Conservation (phyloP, 2,888 invertebrate species). For the Liopterus haemorrhoidalis region DNA sequence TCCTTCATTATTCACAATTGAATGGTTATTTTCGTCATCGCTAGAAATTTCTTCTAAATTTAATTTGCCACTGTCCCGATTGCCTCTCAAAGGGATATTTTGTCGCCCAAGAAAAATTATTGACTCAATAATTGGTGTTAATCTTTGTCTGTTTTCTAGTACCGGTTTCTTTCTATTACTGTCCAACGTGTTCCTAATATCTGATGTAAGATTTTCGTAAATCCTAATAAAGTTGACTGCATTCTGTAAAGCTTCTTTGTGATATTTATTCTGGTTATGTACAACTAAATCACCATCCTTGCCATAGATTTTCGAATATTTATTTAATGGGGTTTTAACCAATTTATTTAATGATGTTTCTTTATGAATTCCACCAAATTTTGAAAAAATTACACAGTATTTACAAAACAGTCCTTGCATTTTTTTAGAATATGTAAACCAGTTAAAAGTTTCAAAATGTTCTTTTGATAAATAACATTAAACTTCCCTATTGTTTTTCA, state of each 20-base stretch:
- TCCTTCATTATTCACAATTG: no score
- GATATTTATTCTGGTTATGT: slow-evolving; percentile 9
- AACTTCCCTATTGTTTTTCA: slow-evolving; percentile 11
- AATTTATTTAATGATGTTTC: slow-evolving; percentile 4
- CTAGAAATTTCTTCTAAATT: slow-evolving; percentile 15
- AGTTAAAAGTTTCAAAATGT: slow-evolving; percentile 10
- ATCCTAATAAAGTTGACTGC: slow-evolving; percentile 9
- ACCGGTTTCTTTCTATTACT: slow-evolving; percentile 20
- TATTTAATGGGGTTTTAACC: background rate
- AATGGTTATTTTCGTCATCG: no score
- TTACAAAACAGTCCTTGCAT: slow-evolving; percentile 12
- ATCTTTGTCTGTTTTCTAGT: slow-evolving; percentile 24
- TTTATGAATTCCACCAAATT: slow-evolving; percentile 11
- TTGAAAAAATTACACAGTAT: slow-evolving; percentile 11
- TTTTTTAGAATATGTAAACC: slow-evolving; percentile 9
- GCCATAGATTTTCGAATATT: slow-evolving; percentile 12
- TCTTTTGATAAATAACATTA: slow-evolving; percentile 8
- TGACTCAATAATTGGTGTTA: slow-evolving; percentile 13
- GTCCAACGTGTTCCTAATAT: slow-evolving; percentile 23
- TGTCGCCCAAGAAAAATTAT: slow-evolving; percentile 28
- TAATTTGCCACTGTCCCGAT: slow-evolving; percentile 29
- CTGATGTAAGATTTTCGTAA: slow-evolving; percentile 10
- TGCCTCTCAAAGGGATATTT: slow-evolving; percentile 32
- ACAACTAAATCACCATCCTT: slow-evolving; percentile 9
- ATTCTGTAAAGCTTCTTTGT: slow-evolving; percentile 4